phyloP scores from a whole-genome alignment of 2,113 vertebrate genomes.

The Conger conger region DNA sequence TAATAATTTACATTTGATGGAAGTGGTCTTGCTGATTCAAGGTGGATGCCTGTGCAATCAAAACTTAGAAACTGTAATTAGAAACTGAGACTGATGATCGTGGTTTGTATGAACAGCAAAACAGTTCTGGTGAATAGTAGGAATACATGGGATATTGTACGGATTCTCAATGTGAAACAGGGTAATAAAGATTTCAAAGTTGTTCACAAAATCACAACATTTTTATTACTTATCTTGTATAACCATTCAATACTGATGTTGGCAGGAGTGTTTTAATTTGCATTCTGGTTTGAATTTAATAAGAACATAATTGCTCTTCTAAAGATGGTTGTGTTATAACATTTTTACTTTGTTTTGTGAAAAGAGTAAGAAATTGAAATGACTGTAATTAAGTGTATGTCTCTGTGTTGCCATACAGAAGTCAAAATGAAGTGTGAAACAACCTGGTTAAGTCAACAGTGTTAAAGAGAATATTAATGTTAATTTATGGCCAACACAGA shows the following conservation, averaged over 20 bases:
- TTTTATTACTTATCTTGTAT: slow-evolving; percentile 31
- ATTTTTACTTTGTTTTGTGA: neutral
- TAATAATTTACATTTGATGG: slow-evolving; percentile 48
- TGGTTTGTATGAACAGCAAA: slow-evolving; percentile 19
- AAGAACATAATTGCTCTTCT: neutral
- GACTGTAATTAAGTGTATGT: slow-evolving; percentile 1
- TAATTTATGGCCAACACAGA: slow-evolving; percentile 34
- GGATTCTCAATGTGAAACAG: slow-evolving; percentile 65
- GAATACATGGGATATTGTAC: slow-evolving; percentile 24
- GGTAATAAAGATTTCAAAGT: slow-evolving; percentile 56
- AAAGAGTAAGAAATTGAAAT: neutral
- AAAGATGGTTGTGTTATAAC: neutral
- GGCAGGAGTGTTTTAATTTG: neutral
- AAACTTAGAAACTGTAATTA: slow-evolving; percentile 59
- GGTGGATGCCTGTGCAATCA: slow-evolving; percentile 56
- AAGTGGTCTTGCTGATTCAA: slow-evolving; percentile 32
- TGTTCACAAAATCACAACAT: slow-evolving; percentile 23
- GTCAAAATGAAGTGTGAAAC: slow-evolving; percentile 50
- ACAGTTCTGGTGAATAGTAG: slow-evolving; percentile 19
- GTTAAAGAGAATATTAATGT: slow-evolving; percentile 48
- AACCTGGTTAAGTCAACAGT: slow-evolving; percentile 61
- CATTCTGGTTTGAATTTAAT: neutral
- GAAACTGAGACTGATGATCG: slow-evolving; percentile 46
- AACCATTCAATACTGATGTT: slow-evolving; percentile 39
- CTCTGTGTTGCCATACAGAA: slow-evolving; percentile 40